Conservation (phyloP, 2,797 vertebrate species). For the Antrozous pallidus region DNA sequence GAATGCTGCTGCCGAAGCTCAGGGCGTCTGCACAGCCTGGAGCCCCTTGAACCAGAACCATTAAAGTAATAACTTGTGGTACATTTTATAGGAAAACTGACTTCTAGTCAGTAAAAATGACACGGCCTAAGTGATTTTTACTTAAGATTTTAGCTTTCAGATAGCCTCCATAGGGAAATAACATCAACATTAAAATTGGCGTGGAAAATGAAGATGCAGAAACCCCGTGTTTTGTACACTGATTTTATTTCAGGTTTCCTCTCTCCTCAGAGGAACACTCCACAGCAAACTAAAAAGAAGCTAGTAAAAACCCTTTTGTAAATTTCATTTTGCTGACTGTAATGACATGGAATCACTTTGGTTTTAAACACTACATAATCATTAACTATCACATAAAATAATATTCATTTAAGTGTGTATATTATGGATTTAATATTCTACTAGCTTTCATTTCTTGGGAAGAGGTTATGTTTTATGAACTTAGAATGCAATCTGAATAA, state of each 20-base stretch:
- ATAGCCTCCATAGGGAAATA: constrained; percentile 69
- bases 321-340: neutral
- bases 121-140: constrained; percentile 65
- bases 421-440: constrained; percentile 47
- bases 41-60: neutral
- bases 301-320: constrained; percentile 53
- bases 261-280: constrained; percentile 64
- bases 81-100: constrained; percentile 47
- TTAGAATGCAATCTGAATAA: constrained; percentile 35
- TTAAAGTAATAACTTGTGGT: constrained; percentile 35
- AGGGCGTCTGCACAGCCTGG: neutral
- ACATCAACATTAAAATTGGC: constrained; percentile 61
- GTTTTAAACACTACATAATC: neutral
- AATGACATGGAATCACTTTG: constrained; percentile 32
- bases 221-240: constrained; percentile 48
- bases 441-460: constrained; percentile 40
- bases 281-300: constrained; percentile 52
- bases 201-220: constrained; percentile 73
- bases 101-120: constrained; percentile 61
- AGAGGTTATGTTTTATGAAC: constrained; percentile 3
- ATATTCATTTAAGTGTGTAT: constrained; percentile 9
- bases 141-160: constrained; percentile 69
- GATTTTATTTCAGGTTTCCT: constrained; percentile 58
- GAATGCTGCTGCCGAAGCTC: neutral
- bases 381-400: constrained; percentile 30